A percentile compares a stretch with the other conserved stretches of the same genome.
Evolutionary conservation across 2,888 invertebrate species (phyloP).

Genomic region (Criorhina ranunculi): DNA sequence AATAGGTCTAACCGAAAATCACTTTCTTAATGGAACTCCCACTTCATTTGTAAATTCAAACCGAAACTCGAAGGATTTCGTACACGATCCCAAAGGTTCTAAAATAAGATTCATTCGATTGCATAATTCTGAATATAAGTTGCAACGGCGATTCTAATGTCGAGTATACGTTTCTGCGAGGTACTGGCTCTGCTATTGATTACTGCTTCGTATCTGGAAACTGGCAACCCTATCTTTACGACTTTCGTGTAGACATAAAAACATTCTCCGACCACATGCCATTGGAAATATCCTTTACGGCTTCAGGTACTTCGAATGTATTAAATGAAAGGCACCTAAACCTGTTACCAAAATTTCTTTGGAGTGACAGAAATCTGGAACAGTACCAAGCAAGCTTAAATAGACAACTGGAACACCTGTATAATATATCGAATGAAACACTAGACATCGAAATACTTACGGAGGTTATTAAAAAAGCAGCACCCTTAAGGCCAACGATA

Average conservation of each 20-base stretch:
- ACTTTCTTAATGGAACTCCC: not conserved
- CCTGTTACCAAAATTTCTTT: slow-evolving; percentile 2
- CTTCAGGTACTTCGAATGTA: not conserved
- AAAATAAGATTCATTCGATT: slow-evolving; percentile 5
- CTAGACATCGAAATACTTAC: not conserved
- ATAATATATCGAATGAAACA: not conserved
- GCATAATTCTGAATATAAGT: slow-evolving; percentile 13
- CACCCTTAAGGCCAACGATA: no score
- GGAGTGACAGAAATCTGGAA: not conserved
- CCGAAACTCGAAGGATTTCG: slow-evolving; percentile 6
- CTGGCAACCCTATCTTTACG: not conserved
- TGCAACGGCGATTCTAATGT: slow-evolving; percentile 3
- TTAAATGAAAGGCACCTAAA: not conserved
- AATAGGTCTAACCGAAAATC: slow-evolving; percentile 5
- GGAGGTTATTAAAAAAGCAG: not conserved
- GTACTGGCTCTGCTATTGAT: slow-evolving; percentile 18
- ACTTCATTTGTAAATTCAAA: not conserved
- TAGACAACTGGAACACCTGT: not conserved
- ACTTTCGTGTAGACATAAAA: no score
- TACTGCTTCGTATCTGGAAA: slow-evolving; percentile 21
- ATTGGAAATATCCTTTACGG: not conserved
- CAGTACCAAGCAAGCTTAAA: not conserved
- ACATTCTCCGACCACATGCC: no score
- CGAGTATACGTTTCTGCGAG: slow-evolving; percentile 21
- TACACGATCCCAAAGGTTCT: not conserved